Evolutionary conservation across 2,888 invertebrate species (phyloP).

Genomic region (Gortyna flavago): DNA sequence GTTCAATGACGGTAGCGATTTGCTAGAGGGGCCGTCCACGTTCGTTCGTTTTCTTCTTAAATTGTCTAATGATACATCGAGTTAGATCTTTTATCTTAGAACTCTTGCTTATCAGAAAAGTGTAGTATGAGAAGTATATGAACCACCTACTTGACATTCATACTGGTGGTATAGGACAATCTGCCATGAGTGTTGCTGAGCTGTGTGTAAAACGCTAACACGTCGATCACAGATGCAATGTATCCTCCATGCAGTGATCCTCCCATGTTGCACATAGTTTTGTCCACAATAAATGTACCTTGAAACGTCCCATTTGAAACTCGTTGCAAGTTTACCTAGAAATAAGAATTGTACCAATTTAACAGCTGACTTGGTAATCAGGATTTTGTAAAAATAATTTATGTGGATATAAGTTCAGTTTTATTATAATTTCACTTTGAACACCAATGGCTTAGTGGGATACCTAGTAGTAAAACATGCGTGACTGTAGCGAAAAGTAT

Average conservation of each 20-base stretch:
- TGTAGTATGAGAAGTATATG: not conserved
- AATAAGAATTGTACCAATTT: slow-evolving; percentile 10
- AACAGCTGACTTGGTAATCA: not conserved
- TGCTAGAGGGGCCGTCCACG: not conserved
- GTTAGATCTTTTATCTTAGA: not conserved
- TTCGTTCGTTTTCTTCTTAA: not conserved
- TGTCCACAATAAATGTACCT: slow-evolving; percentile 71
- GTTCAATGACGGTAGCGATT: not conserved
- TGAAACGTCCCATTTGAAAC: slow-evolving; percentile 64
- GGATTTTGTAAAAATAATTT: not conserved
- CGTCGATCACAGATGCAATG: slow-evolving; percentile 69
- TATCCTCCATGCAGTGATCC: slow-evolving; percentile 75
- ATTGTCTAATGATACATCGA: not conserved
- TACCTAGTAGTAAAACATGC: not conserved
- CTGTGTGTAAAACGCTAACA: slow-evolving; percentile 67
- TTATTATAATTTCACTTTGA: not conserved
- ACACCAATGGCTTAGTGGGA: not conserved
- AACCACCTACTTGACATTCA: slow-evolving; percentile 69
- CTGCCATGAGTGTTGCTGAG: slow-evolving; percentile 65
- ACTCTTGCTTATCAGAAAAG: not conserved
- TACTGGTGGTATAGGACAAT: slow-evolving; percentile 69
- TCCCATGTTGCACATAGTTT: slow-evolving; percentile 71
- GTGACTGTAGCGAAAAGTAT: not conserved
- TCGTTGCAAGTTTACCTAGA: slow-evolving; percentile 68
- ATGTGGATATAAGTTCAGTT: not conserved